A percentile compares a stretch with the other conserved stretches of the same genome.
These are phyloP conservation scores for Liasis olivaceus DNA, from an alignment of 2,797 vertebrate species.

Conservation along the genomic window DNA sequence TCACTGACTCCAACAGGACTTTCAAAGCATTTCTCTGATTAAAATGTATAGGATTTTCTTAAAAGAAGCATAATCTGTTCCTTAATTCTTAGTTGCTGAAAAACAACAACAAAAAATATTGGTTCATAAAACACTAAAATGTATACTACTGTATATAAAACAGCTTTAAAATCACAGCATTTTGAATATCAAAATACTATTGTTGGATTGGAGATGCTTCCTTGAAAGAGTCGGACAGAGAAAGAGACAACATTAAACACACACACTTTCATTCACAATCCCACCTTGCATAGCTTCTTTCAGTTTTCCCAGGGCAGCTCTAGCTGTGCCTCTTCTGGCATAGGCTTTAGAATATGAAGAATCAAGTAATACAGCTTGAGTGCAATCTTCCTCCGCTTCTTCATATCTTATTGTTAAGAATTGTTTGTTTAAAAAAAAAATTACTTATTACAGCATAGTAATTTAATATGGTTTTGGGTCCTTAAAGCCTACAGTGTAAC, in stretches of 20 bases:
- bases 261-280: neutral
- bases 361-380: slow-evolving; percentile 85
- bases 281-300: slow-evolving; percentile 88
- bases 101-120: neutral
- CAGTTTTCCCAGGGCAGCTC: slow-evolving; percentile 83
- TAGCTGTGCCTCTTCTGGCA: slow-evolving; percentile 89
- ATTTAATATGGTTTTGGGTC: neutral
- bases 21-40: neutral
- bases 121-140: neutral
- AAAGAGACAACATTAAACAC: neutral
- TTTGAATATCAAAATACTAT: neutral
- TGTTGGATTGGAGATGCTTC: neutral
- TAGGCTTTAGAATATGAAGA: slow-evolving; percentile 91
- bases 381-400: slow-evolving; percentile 93
- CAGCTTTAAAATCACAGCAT: neutral
- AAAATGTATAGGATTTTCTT: neutral
- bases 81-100: neutral
- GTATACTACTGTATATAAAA: neutral
- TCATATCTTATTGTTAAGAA: slow-evolving; percentile 76
- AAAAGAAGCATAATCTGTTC: neutral
- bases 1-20: neutral
- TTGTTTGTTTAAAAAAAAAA: neutral
- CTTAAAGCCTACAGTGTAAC: neutral
- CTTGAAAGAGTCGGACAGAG: neutral
- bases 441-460: neutral